phyloP scores from a whole-genome alignment of 2,888 invertebrate species.

The Rhagonycha lutea region DNA sequence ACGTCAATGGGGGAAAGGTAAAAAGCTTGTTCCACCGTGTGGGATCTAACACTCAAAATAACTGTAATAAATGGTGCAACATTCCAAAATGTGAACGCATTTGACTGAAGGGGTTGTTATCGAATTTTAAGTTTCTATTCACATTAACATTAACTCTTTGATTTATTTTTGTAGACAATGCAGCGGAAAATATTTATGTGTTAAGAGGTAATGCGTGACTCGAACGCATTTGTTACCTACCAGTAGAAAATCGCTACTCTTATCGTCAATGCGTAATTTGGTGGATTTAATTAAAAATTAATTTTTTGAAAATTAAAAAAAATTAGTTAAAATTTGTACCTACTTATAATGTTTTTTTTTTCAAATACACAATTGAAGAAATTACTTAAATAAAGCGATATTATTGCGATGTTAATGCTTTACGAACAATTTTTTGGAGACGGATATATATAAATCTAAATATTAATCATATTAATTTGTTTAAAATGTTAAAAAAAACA shows the following conservation, averaged over 20 bases:
- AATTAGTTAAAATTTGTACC: too few species aligned
- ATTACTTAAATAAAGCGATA: too few species aligned
- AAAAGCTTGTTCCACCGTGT: constrained; percentile 9
- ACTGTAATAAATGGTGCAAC: constrained; percentile 47
- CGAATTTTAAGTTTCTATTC: constrained; percentile 46
- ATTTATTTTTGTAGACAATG: constrained; percentile 35
- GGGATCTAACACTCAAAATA: constrained; percentile 39
- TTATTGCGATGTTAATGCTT: too few species aligned
- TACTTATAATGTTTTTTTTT: too few species aligned
- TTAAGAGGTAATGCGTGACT: constrained; percentile 17
- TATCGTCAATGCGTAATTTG: background rate
- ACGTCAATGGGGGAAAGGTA: constrained; percentile 14
- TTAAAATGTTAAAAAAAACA: background rate
- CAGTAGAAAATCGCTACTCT: background rate
- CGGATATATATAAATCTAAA: background rate
- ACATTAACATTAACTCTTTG: constrained; percentile 39
- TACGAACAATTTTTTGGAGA: too few species aligned
- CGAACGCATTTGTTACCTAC: background rate
- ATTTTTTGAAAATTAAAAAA: too few species aligned
- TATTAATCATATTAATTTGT: background rate
- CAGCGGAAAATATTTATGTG: constrained; percentile 4
- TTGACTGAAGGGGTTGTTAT: constrained; percentile 42
- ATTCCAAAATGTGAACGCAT: constrained; percentile 40
- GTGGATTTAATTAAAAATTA: background rate
- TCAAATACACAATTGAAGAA: background rate